Evolutionary conservation across 2,797 vertebrate species (phyloP).

Genomic region (Momotus momota): DNA sequence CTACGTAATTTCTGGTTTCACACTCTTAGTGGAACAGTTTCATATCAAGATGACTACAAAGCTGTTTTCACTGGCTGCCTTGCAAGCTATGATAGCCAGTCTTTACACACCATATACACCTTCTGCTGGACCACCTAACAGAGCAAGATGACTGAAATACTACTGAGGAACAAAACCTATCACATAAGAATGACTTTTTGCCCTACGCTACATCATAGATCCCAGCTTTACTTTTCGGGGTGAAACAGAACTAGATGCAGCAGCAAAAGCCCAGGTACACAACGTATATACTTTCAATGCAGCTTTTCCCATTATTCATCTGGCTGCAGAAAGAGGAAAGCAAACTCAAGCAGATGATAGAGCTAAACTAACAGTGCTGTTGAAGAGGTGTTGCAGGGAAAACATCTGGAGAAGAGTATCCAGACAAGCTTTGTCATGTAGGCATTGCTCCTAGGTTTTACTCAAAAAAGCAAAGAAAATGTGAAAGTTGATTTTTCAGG

Average conservation of each 20-base stretch:
- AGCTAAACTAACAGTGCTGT: not conserved
- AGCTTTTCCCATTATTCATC: not conserved
- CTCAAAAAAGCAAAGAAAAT: not conserved
- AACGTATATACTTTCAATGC: fast-evolving
- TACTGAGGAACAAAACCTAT: not conserved
- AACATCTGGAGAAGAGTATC: not conserved
- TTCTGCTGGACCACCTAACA: not conserved
- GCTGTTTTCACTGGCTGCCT: not conserved
- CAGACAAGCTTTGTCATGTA: not conserved
- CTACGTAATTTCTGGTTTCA: not conserved
- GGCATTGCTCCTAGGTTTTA: not conserved
- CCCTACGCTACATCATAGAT: not conserved
- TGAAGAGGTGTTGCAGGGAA: not conserved
- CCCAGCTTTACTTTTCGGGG: not conserved
- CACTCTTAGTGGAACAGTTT: not conserved
- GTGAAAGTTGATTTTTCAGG: not conserved
- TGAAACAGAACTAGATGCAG: not conserved
- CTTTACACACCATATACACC: not conserved
- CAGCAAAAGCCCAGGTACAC: not conserved
- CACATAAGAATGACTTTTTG: not conserved
- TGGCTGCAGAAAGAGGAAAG: not conserved
- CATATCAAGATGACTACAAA: not conserved
- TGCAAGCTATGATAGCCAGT: not conserved
- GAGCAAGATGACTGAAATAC: not conserved
- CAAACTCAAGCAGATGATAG: not conserved